Evolutionary conservation across 2,888 invertebrate species (phyloP).

Genomic region (Scaptomyza parva): DNA sequence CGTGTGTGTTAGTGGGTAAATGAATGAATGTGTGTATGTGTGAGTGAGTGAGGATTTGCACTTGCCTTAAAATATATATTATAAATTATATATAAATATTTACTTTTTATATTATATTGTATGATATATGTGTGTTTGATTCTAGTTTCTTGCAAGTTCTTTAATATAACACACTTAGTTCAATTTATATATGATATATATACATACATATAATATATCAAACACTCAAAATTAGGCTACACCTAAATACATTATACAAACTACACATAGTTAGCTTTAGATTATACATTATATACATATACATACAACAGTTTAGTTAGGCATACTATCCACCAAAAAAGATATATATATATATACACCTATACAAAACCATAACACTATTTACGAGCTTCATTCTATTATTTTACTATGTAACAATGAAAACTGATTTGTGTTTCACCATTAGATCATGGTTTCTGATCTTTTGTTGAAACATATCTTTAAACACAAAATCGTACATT

Average conservation of each 20-base stretch:
- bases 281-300: constrained; percentile 48
- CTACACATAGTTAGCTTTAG: constrained; percentile 25
- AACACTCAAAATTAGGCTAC: constrained; percentile 39
- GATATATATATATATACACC: background rate
- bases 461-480: constrained; percentile 24
- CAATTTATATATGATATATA: constrained; percentile 41
- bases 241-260: constrained; percentile 42
- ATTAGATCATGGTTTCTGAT: constrained; percentile 14
- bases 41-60: constrained; percentile 50
- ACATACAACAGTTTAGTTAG: constrained; percentile 60
- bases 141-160: constrained; percentile 65
- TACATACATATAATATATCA: constrained; percentile 24
- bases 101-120: constrained; percentile 40
- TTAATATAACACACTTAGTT: constrained; percentile 25
- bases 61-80: constrained; percentile 33
- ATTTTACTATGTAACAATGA: background rate
- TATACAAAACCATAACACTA: constrained; percentile 50
- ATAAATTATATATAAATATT: constrained; percentile 19
- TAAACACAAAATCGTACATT: constrained; percentile 7
- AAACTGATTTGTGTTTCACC: constrained; percentile 6
- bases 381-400: background rate
- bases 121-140: constrained; percentile 55
- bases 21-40: constrained; percentile 9
- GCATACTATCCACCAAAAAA: constrained; percentile 29
- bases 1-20: constrained; percentile 9